phyloP scores from a whole-genome alignment of 2,797 vertebrate species.

The Gymnothorax javanicus region DNA sequence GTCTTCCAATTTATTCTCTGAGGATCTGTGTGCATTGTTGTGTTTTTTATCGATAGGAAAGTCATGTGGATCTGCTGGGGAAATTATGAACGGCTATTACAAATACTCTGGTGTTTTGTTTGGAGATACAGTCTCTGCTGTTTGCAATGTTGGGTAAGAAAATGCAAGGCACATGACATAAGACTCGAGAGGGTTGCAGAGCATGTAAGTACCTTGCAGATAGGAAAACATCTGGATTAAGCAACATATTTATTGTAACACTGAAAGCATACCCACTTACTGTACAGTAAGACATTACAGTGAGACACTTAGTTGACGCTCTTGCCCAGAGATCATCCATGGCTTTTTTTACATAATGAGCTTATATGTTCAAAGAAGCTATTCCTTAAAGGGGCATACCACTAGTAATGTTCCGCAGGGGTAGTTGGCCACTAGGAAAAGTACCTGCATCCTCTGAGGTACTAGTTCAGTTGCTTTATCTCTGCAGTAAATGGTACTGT shows the following conservation, averaged over 20 bases:
- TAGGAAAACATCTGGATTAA: not conserved
- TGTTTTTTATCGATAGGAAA: slow-evolving; percentile 48
- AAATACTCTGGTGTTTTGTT: slow-evolving; percentile 61
- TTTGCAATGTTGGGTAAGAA: slow-evolving; percentile 61
- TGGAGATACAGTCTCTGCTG: slow-evolving; percentile 62
- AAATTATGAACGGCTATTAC: slow-evolving; percentile 59
- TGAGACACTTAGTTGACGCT: not conserved
- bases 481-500: not conserved
- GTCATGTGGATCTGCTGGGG: slow-evolving; percentile 67
- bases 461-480: not conserved
- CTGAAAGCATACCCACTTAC: not conserved
- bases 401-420: not conserved
- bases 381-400: not conserved
- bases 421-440: not conserved
- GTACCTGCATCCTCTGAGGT: not conserved
- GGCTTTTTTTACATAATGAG: not conserved
- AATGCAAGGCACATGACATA: not conserved
- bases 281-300: not conserved
- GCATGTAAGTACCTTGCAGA: not conserved
- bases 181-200: not conserved
- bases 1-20: not conserved
- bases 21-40: not conserved
- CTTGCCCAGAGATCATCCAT: not conserved
- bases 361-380: not conserved
- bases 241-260: not conserved